A percentile compares a stretch with the other conserved stretches of the same genome.
These are phyloP conservation scores for Plumapathes pennacea DNA, from an alignment of 92 coral and sea anemone genomes.

Conservation along the genomic window DNA sequence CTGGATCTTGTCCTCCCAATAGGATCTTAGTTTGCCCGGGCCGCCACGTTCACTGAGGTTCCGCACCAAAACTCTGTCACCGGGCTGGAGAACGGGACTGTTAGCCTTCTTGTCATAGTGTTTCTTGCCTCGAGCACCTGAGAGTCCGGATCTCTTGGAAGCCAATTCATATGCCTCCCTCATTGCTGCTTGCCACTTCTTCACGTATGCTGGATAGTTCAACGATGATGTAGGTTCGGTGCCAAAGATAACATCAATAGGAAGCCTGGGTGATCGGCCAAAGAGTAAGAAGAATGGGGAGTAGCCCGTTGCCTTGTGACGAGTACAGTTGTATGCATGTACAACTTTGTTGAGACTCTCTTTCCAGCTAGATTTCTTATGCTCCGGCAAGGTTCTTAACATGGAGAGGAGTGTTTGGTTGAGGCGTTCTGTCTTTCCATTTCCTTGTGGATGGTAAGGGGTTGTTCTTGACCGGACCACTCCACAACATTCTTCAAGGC, in stretches of 20 bases:
- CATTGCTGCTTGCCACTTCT: slow-evolving; percentile 37
- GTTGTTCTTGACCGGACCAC: slow-evolving; percentile 12
- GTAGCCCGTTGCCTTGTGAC: slow-evolving; percentile 23
- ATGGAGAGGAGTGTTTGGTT: slow-evolving; percentile 20
- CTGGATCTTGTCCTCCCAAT: slow-evolving; percentile 10
- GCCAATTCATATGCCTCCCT: slow-evolving; percentile 5
- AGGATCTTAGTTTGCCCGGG: slow-evolving; percentile 11
- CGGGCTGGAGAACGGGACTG: background rate
- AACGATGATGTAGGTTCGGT: background rate
- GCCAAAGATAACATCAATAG: slow-evolving; percentile 23
- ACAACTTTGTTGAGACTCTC: slow-evolving; percentile 38
- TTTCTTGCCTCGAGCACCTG: slow-evolving; percentile 3
- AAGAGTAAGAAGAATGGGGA: slow-evolving; percentile 18
- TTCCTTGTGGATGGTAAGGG: slow-evolving; percentile 15
- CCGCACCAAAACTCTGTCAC: slow-evolving; percentile 4
- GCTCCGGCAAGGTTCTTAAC: slow-evolving; percentile 15
- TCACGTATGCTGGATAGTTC: slow-evolving; percentile 30
- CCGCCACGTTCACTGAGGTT: slow-evolving; percentile 8
- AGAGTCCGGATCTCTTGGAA: background rate
- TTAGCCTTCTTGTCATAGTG: slow-evolving; percentile 5
- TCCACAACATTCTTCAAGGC: slow-evolving; percentile 20
- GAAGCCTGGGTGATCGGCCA: slow-evolving; percentile 22
- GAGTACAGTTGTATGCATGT: slow-evolving; percentile 49
- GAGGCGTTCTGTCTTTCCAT: slow-evolving; percentile 8
- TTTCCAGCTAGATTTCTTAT: slow-evolving; percentile 17